Percentiles rank a stretch among this genome's conserved stretches.
These are phyloP conservation scores for Nesospiza acunhae DNA, from an alignment of 2,113 vertebrate species.

Conservation along the genomic window DNA sequence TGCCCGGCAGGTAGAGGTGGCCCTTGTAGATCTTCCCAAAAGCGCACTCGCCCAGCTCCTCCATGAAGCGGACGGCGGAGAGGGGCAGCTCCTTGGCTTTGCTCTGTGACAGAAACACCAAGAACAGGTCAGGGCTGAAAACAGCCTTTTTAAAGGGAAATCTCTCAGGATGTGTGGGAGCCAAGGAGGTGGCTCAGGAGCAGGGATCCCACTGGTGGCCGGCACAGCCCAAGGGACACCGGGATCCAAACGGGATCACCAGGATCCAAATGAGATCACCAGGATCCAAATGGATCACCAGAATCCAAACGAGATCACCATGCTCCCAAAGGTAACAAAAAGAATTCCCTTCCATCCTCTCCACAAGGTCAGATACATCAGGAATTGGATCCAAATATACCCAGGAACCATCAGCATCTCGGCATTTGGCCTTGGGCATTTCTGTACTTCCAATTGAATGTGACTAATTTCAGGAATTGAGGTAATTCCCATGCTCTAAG, in stretches of 20 bases:
- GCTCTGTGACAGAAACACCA: constrained; percentile 74
- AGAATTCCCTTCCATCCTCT: background rate
- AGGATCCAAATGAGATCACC: background rate
- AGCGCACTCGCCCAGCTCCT: constrained; percentile 91
- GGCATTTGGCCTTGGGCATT: background rate
- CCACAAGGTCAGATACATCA: background rate
- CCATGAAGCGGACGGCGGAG: constrained; percentile 97
- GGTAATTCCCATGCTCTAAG: background rate
- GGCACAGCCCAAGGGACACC: background rate
- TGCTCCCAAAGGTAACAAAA: background rate
- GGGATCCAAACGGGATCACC: accelerated
- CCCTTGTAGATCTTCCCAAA: constrained; percentile 98
- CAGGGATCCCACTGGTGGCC: accelerated
- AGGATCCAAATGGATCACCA: too few species aligned
- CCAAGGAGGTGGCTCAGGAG: background rate
- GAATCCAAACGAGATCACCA: background rate
- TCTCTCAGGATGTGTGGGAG: background rate
- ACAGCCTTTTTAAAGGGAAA: accelerated
- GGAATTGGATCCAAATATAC: background rate
- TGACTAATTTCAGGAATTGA: constrained; percentile 27
- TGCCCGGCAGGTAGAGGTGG: constrained; percentile 95
- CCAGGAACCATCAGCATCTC: background rate
- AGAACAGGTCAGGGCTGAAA: background rate
- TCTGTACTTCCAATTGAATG: background rate
- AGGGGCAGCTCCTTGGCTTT: constrained; percentile 96